Percentiles rank a stretch among this genome's conserved stretches.
phyloP scores from a whole-genome alignment of 92 coral and sea anemone species.

The Porites lobata region DNA sequence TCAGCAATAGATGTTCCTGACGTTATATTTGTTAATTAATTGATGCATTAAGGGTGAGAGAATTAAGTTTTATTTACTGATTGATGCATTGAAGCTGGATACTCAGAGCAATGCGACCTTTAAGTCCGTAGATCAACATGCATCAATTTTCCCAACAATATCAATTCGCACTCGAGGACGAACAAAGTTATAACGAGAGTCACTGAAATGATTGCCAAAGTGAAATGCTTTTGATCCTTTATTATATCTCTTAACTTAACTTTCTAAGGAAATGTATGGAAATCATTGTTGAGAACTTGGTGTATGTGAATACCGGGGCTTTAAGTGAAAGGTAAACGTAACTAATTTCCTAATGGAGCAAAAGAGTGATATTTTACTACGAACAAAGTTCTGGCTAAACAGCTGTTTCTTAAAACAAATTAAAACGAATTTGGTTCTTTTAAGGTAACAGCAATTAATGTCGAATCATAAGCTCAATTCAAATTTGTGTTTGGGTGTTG shows the following conservation, averaged over 20 bases:
- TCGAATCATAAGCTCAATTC: neutral
- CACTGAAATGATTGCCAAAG: no score
- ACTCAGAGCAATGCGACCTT: neutral
- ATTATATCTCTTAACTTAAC: no score
- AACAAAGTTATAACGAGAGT: no score
- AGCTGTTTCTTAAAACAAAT: neutral
- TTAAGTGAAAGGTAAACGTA: neutral
- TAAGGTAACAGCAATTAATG: neutral
- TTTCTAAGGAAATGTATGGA: no score
- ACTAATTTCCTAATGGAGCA: no score
- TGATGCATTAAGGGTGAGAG: neutral
- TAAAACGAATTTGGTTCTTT: neutral
- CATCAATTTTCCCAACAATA: no score
- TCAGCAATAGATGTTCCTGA: neutral
- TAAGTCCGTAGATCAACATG: neutral
- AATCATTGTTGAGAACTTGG: no score
- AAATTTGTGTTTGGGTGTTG: neutral
- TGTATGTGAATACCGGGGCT: no score
- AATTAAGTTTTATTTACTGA: neutral
- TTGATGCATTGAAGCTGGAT: neutral
- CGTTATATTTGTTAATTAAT: neutral
- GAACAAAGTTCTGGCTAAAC: neutral
- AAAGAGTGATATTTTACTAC: no score
- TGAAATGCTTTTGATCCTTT: no score
- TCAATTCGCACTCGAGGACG: no score